Evolutionary conservation across 1,140 invertebrate species (phyloP), one percentile per base, ranked within the genome.

Genomic region (Panagrolaimus sp.): DNA sequence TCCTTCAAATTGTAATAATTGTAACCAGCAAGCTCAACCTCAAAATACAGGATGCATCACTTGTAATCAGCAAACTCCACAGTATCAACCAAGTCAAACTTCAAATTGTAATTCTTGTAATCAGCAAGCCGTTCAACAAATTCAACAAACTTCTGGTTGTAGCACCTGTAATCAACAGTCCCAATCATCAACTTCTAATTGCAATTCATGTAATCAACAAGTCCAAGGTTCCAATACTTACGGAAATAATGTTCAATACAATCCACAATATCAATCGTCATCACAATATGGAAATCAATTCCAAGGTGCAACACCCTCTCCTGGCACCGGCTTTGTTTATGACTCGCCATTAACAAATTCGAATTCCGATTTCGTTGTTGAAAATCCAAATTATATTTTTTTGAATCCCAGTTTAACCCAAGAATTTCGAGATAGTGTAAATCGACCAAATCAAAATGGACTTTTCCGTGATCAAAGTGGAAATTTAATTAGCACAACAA

Each of bases 371-470:
- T 71, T 63, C 43, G 38, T 21, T 38, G 45, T 70, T 28, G 68
- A 65, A 12, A 73, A 73, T 45, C 72, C 72, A n/a, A 73, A 73
- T 52, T 73, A 73, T 43, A 73, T 69, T 44, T 73, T 74, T 63
- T 58, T 73, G 15, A 64, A 26, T 43, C 21, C 65, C 17, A 45
- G 32, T 12, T 26, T 58, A 58, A 28, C 21, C 14, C 52, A 58
- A 21, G 28, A 28, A 28, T 58, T 58, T n/a, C 52, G 21, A n/a
- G 32, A 26, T 21, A 62, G 52, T 43, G 44, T 43, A 24, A 47
- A 21, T 45, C 8, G 43, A 10, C n/a, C n/a, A 47, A 28, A 24
- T 21, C 21, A 21, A 62, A 55, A 26, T 45, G 69, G 69, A 15
- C 47, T 44, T 0, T 73, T 73, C n/a, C 26, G 43, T 14, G 66